Evolutionary conservation across 2,113 vertebrate species (phyloP).

Genomic region (Syngnathus typhle): DNA sequence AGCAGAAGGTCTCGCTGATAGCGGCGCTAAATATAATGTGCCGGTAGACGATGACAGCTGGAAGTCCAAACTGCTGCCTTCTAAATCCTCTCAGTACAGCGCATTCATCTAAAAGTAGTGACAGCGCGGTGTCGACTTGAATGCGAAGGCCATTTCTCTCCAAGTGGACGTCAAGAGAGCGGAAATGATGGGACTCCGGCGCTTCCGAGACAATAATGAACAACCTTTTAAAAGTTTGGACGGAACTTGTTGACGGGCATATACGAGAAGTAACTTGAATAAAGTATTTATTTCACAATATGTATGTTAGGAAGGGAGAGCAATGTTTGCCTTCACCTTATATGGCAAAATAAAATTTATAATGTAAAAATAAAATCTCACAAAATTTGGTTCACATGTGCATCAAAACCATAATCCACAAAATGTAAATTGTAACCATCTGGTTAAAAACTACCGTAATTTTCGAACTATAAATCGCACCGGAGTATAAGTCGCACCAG

Average conservation of each 20-base stretch:
- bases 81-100: slow-evolving; percentile 12
- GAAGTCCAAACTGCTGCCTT: slow-evolving; percentile 24
- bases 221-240: neutral
- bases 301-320: neutral
- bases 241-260: neutral
- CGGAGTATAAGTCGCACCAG: too few relatives aligned
- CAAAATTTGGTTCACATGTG: neutral
- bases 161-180: slow-evolving; percentile 20
- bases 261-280: neutral
- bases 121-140: neutral
- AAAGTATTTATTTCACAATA: neutral
- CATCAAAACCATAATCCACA: neutral
- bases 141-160: slow-evolving; percentile 30
- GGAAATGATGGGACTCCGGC: slow-evolving; percentile 6
- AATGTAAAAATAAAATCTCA: neutral
- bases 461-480: too few relatives aligned
- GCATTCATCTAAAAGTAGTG: slow-evolving; percentile 4
- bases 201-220: slow-evolving; percentile 2
- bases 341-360: too few relatives aligned
- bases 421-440: neutral
- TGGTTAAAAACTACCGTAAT: neutral
- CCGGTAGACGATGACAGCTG: slow-evolving; percentile 37
- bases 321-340: too few relatives aligned
- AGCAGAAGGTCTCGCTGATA: slow-evolving; percentile 48
- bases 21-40: slow-evolving; percentile 54